Evolutionary conservation across 2,888 invertebrate genomes (phyloP).

Genomic region (Erebia palarica): DNA sequence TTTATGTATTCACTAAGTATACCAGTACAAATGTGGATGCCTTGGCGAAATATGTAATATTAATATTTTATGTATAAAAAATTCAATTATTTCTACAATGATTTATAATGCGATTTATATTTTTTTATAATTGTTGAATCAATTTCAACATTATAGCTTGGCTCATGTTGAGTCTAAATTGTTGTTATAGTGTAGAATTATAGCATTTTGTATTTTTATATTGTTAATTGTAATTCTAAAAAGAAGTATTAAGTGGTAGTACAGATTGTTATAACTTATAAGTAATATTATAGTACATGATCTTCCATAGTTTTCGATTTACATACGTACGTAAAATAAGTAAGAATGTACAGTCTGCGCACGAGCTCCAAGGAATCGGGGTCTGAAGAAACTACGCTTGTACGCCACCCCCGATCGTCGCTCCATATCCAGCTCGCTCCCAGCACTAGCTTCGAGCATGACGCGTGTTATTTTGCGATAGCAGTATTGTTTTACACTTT

Average conservation of each 20-base stretch:
- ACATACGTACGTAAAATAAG: background rate
- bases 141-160: constrained; percentile 60
- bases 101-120: constrained; percentile 40
- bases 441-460: too few species aligned
- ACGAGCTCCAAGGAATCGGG: too few species aligned
- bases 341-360: background rate
- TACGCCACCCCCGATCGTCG: too few species aligned
- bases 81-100: constrained; percentile 41
- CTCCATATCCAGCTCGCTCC: too few species aligned
- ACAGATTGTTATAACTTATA: constrained; percentile 12
- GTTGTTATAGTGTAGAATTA: constrained; percentile 42
- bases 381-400: too few species aligned
- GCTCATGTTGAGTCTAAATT: constrained; percentile 73
- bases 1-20: constrained; percentile 43
- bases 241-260: constrained; percentile 23
- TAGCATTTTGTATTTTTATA: constrained; percentile 45
- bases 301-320: constrained; percentile 6
- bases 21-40: constrained; percentile 61
- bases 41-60: constrained; percentile 46
- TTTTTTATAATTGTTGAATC: constrained; percentile 58
- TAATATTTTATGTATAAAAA: constrained; percentile 29
- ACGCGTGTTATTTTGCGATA: too few species aligned
- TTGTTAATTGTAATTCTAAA: constrained; percentile 35
- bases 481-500: too few species aligned
- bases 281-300: constrained; percentile 16